phyloP scores from a whole-genome alignment of 2,113 vertebrate species.

The Vidua macroura region DNA sequence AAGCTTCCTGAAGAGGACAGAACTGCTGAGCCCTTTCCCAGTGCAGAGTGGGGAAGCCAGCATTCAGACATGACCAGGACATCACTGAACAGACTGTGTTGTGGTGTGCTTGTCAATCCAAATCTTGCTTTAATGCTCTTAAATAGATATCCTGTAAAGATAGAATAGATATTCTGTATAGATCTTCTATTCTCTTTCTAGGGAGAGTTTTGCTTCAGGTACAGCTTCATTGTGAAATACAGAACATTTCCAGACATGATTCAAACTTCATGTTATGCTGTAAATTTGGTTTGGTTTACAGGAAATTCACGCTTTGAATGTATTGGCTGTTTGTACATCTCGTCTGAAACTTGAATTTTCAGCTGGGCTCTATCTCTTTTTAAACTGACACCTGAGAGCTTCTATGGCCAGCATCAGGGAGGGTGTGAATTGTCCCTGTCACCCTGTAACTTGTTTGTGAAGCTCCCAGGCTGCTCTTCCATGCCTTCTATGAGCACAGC shows the following conservation, averaged over 20 bases:
- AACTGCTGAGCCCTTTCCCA: background rate
- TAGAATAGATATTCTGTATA: background rate
- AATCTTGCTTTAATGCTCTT: background rate
- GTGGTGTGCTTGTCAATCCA: background rate
- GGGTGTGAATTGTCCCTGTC: background rate
- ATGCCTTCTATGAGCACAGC: background rate
- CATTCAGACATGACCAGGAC: rapidly evolving
- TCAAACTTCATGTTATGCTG: rapidly evolving
- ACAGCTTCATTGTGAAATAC: rapidly evolving
- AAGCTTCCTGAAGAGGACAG: background rate
- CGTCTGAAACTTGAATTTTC: background rate
- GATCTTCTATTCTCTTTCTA: background rate
- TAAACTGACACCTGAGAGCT: background rate
- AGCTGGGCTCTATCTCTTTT: background rate
- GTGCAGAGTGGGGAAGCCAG: background rate
- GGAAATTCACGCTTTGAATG: background rate
- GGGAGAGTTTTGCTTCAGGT: background rate
- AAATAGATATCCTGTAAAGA: background rate
- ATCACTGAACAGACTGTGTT: background rate
- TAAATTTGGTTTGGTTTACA: background rate
- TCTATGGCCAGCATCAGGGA: background rate
- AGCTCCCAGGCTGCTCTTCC: background rate
- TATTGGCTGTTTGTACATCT: background rate
- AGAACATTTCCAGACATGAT: background rate
- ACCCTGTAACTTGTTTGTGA: rapidly evolving